Percentiles rank a stretch among this genome's conserved stretches.
Evolutionary conservation across 1,140 invertebrate genomes (phyloP).

Genomic region (Pseudomyrmex gracilis): DNA sequence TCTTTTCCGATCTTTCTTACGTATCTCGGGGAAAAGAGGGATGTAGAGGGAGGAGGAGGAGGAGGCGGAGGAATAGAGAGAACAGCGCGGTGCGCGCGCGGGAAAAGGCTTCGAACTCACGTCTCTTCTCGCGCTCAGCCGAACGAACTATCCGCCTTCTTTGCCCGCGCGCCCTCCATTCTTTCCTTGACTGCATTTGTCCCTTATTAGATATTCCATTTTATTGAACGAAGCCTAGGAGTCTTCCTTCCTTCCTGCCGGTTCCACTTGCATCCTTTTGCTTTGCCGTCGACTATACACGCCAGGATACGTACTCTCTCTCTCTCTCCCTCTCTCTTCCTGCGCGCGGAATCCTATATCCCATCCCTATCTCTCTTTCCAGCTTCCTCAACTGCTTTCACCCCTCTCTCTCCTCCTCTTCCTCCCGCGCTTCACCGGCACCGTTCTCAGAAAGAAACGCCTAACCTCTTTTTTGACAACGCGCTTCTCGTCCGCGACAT

Average conservation of each 20-base stretch:
- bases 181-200: conserved; percentile 80
- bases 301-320: conserved; percentile 48
- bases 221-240: conserved; percentile 82
- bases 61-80: too few relatives aligned
- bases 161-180: conserved; percentile 71
- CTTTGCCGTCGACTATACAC: conserved; percentile 58
- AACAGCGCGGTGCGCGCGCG: too few relatives aligned
- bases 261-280: conserved; percentile 67
- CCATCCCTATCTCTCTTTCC: conserved; percentile 56
- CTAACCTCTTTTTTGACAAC: conserved; percentile 28
- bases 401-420: not conserved
- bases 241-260: conserved; percentile 65
- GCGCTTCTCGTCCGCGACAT: conserved; percentile 76
- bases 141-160: conserved; percentile 67
- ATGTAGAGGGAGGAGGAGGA: not conserved
- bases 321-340: conserved; percentile 54
- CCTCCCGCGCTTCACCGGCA: not conserved
- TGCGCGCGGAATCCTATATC: conserved; percentile 61
- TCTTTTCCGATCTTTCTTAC: conserved; percentile 34
- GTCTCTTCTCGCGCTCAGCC: conserved; percentile 47
- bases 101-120: conserved; percentile 56
- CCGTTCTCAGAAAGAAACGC: conserved; percentile 26
- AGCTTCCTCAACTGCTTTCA: conserved; percentile 6
- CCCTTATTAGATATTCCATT: conserved; percentile 85
- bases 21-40: conserved; percentile 29